Evolutionary conservation across 92 coral and sea anemone species (phyloP).

Genomic region (Epizoanthus rinbou): DNA sequence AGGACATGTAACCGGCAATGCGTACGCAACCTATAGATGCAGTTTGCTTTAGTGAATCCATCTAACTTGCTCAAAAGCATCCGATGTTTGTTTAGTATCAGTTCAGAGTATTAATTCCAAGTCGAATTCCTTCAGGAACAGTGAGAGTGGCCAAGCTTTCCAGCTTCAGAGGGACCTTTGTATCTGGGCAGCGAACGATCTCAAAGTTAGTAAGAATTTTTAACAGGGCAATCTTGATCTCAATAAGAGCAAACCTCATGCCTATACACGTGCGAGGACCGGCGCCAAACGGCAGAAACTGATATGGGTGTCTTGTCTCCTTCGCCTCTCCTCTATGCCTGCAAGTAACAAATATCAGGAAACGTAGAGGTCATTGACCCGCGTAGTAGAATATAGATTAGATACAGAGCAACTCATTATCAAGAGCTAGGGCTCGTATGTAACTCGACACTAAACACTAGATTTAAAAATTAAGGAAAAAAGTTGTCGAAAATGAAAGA

Average conservation of each 20-base stretch:
- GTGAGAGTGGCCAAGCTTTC: conserved; percentile 39
- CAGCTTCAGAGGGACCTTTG: conserved; percentile 40
- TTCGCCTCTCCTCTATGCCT: conserved; percentile 29
- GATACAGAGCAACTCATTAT: too few relatives aligned
- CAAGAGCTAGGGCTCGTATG: too few relatives aligned
- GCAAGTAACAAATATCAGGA: background rate
- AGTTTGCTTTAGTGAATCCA: too few relatives aligned
- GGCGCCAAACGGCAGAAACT: conserved; percentile 36
- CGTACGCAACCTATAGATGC: too few relatives aligned
- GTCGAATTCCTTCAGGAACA: conserved; percentile 32
- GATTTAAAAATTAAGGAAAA: too few relatives aligned
- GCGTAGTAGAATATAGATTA: too few relatives aligned
- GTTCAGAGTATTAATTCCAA: conserved; percentile 2
- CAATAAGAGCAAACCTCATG: conserved; percentile 52
- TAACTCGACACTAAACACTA: too few relatives aligned
- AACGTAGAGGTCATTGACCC: too few relatives aligned
- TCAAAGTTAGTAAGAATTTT: conserved; percentile 57
- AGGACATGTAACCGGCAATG: too few relatives aligned
- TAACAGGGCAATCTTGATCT: conserved; percentile 58
- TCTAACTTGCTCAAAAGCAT: too few relatives aligned
- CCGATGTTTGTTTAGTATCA: too few relatives aligned
- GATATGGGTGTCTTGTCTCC: conserved; percentile 25
- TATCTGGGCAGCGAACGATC: conserved; percentile 64
- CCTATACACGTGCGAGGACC: conserved; percentile 33
- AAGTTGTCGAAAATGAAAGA: too few relatives aligned